These are phyloP conservation scores for Apodemia mormo DNA, from an alignment of 2,888 invertebrate species.

Conservation along the genomic window DNA sequence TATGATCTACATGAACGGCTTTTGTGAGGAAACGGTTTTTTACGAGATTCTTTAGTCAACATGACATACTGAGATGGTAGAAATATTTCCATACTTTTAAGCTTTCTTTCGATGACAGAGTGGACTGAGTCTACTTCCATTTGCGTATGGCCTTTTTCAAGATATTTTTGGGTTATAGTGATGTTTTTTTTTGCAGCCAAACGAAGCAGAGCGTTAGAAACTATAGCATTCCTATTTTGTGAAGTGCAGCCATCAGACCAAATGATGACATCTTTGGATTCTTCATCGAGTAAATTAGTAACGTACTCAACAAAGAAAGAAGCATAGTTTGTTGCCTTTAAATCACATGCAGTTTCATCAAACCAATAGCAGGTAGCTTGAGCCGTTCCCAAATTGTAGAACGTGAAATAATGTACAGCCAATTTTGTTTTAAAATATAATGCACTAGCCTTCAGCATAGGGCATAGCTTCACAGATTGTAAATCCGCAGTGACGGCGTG, in stretches of 20 bases:
- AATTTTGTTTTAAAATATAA: slow-evolving; percentile 45
- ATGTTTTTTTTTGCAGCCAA: slow-evolving; percentile 33
- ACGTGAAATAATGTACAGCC: slow-evolving; percentile 43
- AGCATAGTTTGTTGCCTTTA: slow-evolving; percentile 41
- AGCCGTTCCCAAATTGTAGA: slow-evolving; percentile 38
- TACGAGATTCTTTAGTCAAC: slow-evolving; percentile 37
- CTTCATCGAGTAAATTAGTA: slow-evolving; percentile 33
- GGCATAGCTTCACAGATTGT: slow-evolving; percentile 43
- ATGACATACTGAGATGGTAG: neutral
- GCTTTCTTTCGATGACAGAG: slow-evolving; percentile 47
- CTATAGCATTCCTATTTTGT: slow-evolving; percentile 39
- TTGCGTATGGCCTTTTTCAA: slow-evolving; percentile 23
- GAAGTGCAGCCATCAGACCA: slow-evolving; percentile 37
- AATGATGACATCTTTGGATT: slow-evolving; percentile 37
- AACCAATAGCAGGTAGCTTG: slow-evolving; percentile 40
- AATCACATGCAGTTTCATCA: slow-evolving; percentile 27
- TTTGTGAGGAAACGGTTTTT: slow-evolving; percentile 25
- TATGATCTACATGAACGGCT: slow-evolving; percentile 34
- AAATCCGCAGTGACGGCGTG: slow-evolving; percentile 39
- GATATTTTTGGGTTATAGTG: slow-evolving; percentile 40
- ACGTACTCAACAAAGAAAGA: slow-evolving; percentile 40
- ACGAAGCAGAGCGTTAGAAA: slow-evolving; percentile 24
- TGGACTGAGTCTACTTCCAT: slow-evolving; percentile 49
- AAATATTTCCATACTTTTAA: slow-evolving; percentile 39
- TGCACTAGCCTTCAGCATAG: slow-evolving; percentile 41